Evolutionary conservation across 2,888 invertebrate species (phyloP).

Genomic region (Pelosia muscerda): DNA sequence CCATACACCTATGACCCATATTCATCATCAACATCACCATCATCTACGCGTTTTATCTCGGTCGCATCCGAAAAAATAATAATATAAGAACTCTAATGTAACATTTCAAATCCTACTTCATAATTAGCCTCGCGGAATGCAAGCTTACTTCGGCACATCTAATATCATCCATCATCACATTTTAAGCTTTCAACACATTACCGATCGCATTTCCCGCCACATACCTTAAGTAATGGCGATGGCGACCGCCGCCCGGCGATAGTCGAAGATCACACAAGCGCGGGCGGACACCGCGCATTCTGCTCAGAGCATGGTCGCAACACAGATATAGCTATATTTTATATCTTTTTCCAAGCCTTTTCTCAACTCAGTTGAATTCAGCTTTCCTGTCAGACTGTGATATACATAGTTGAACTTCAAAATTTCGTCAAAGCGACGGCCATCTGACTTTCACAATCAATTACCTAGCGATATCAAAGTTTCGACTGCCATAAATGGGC

Average conservation of each 20-base stretch:
- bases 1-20: too few relatives aligned
- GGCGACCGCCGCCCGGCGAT: constrained; percentile 62
- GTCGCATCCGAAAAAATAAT: too few relatives aligned
- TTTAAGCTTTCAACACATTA: constrained; percentile 65
- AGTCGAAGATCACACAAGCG: constrained; percentile 50
- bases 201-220: constrained; percentile 65
- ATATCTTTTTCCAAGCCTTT: neutral
- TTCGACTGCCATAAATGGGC: too few relatives aligned
- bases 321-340: constrained; percentile 14
- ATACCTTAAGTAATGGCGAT: constrained; percentile 64
- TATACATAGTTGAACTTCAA: too few relatives aligned
- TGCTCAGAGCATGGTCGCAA: constrained; percentile 11
- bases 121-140: constrained; percentile 21
- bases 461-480: too few relatives aligned
- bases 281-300: constrained; percentile 43
- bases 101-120: constrained; percentile 13
- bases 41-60: too few relatives aligned
- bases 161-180: constrained; percentile 57
- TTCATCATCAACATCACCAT: neutral
- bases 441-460: too few relatives aligned
- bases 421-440: too few relatives aligned
- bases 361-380: too few relatives aligned
- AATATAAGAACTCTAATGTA: neutral
- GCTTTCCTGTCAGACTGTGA: too few relatives aligned
- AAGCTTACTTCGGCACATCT: constrained; percentile 19